Evolutionary conservation across 2,888 invertebrate genomes (phyloP).

Genomic region (Neoscelio sp.): DNA sequence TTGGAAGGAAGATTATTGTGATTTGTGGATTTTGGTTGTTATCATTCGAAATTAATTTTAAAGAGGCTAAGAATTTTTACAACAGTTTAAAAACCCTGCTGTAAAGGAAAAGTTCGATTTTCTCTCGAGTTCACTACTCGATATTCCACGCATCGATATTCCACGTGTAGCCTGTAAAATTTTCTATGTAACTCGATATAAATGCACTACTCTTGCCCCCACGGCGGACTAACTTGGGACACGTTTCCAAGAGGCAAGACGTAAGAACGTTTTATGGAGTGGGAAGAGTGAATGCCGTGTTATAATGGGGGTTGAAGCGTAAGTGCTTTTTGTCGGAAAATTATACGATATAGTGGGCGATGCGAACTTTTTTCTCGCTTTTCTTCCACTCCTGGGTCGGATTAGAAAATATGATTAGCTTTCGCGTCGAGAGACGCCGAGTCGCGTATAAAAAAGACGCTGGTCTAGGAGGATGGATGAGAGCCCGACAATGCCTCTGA

Average conservation of each 20-base stretch:
- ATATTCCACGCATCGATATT: conserved; percentile 67
- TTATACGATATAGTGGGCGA: conserved; percentile 80
- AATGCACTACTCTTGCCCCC: conserved; percentile 77
- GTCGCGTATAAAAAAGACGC: conserved; percentile 54
- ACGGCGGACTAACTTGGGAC: conserved; percentile 73
- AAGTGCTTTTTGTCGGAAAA: conserved; percentile 82
- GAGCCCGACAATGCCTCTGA: conserved; percentile 38
- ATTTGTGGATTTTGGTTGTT: no score
- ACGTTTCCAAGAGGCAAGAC: conserved; percentile 75
- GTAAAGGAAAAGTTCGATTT: conserved; percentile 65
- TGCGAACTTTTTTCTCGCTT: conserved; percentile 72
- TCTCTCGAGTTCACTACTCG: conserved; percentile 63
- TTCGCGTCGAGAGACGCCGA: conserved; percentile 73
- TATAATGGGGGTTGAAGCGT: conserved; percentile 73
- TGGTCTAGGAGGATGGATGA: conserved; percentile 51
- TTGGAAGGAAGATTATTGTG: conserved; percentile 19
- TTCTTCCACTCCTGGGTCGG: conserved; percentile 75
- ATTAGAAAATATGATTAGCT: conserved; percentile 82
- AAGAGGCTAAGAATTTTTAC: conserved; percentile 33
- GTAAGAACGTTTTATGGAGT: conserved; percentile 65
- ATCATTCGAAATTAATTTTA: conserved; percentile 4
- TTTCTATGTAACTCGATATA: conserved; percentile 78
- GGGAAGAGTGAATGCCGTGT: conserved; percentile 65
- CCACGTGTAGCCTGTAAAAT: conserved; percentile 70
- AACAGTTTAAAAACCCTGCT: conserved; percentile 49